These are phyloP conservation scores for Osmoderma eremita DNA, from an alignment of 2,888 invertebrate species.

Conservation along the genomic window DNA sequence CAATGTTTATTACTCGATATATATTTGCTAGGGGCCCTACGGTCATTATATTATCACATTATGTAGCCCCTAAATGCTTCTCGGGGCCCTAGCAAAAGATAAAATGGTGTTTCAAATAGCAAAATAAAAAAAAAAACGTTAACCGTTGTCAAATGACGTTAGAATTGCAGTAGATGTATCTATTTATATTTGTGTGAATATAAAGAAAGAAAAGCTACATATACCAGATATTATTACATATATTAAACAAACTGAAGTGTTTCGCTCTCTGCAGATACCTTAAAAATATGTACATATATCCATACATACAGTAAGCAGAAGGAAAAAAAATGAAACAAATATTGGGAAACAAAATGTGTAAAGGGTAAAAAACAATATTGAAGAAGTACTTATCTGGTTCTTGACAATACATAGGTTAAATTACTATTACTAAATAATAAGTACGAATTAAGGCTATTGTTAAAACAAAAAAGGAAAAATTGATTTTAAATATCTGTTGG, in stretches of 20 bases:
- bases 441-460: constrained; percentile 60
- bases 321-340: not conserved
- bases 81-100: not conserved
- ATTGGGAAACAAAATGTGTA: constrained; percentile 9
- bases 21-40: constrained; percentile 1
- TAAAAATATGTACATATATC: not conserved
- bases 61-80: not conserved
- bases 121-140: constrained; percentile 54
- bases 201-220: constrained; percentile 30
- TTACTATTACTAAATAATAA: constrained; percentile 60
- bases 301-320: constrained; percentile 3
- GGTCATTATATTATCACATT: no score
- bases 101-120: constrained; percentile 49
- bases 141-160: constrained; percentile 58
- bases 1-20: constrained; percentile 23
- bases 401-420: constrained; percentile 62
- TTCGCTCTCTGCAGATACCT: constrained; percentile 16
- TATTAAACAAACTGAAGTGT: constrained; percentile 21
- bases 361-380: constrained; percentile 33
- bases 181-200: constrained; percentile 59
- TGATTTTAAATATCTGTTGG: constrained; percentile 51
- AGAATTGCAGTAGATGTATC: constrained; percentile 60
- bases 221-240: constrained; percentile 34
- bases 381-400: constrained; percentile 59
- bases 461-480: constrained; percentile 55